These are phyloP conservation scores for Albula goreensis DNA, from an alignment of 2,113 vertebrate genomes.

Conservation along the genomic window DNA sequence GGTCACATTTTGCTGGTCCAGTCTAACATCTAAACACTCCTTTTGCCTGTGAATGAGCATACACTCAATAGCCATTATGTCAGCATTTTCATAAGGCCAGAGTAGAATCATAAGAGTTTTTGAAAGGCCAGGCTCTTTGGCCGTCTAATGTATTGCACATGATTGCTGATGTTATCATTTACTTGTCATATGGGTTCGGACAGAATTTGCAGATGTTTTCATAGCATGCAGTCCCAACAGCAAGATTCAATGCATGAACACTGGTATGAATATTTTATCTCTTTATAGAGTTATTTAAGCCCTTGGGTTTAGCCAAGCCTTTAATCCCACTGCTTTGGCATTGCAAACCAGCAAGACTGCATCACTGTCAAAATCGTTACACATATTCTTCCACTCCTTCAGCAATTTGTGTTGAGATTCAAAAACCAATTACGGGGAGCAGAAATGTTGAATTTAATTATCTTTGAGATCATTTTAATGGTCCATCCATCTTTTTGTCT, in stretches of 20 bases:
- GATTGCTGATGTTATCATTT: neutral
- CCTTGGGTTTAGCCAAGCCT: neutral
- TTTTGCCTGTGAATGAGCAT: neutral
- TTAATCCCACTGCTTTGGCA: neutral
- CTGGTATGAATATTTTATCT: neutral
- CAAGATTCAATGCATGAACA: neutral
- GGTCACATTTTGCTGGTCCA: neutral
- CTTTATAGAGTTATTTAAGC: neutral
- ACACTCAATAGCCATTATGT: neutral
- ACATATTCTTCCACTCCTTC: neutral
- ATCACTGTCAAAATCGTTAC: neutral
- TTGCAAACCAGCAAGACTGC: neutral
- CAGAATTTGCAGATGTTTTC: neutral
- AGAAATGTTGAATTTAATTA: conserved; percentile 10
- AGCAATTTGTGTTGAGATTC: neutral
- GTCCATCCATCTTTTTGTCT: neutral
- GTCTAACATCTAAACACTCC: neutral
- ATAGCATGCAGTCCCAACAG: neutral
- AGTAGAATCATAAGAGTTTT: neutral
- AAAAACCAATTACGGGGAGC: conserved; percentile 15
- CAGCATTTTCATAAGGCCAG: neutral
- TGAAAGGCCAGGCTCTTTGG: neutral
- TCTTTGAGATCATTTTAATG: conserved; percentile 11
- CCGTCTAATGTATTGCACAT: neutral
- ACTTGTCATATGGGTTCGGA: neutral